Evolutionary conservation across 2,888 invertebrate genomes (phyloP).

Genomic region (Amphipyra tragopoginis): DNA sequence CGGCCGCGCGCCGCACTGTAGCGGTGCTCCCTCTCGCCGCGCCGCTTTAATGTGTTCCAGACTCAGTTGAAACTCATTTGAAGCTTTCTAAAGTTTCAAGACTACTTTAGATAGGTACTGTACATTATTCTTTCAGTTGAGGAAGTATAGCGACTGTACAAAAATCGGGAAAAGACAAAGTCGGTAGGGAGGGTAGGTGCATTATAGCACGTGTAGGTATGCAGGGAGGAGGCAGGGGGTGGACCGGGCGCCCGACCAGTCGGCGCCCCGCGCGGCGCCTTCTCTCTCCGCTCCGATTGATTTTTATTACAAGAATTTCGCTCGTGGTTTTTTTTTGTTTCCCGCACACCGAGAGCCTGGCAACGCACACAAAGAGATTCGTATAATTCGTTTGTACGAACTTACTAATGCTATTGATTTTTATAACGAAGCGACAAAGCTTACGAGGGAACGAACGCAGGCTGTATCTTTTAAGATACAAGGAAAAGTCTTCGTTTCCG

Average conservation of each 20-base stretch:
- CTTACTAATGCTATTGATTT: constrained; percentile 90
- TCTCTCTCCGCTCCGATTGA: constrained; percentile 90
- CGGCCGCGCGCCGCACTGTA: constrained; percentile 70
- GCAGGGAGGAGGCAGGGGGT: constrained; percentile 68
- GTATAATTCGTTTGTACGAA: constrained; percentile 89
- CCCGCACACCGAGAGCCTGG: constrained; percentile 81
- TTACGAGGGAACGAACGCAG: constrained; percentile 57
- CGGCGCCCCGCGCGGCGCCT: constrained; percentile 87
- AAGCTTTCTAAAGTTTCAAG: constrained; percentile 10
- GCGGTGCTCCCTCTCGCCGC: constrained; percentile 47
- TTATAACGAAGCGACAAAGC: constrained; percentile 85
- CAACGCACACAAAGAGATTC: constrained; percentile 85
- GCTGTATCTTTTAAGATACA: constrained; percentile 50
- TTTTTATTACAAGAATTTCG: constrained; percentile 90
- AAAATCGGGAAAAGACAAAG: constrained; percentile 38
- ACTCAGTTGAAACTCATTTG: constrained; percentile 15
- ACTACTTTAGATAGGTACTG: constrained; percentile 28
- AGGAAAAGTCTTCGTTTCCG: constrained; percentile 37
- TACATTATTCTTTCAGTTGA: constrained; percentile 26
- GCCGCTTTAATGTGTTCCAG: constrained; percentile 19
- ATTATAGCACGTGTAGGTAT: constrained; percentile 78
- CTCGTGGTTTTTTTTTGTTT: constrained; percentile 88
- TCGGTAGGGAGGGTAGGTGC: constrained; percentile 75
- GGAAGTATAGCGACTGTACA: constrained; percentile 35
- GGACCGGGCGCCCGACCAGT: constrained; percentile 79